Evolutionary conservation across 2,113 vertebrate genomes (phyloP), one percentile per base, ranked within the genome.

Genomic region (Prolemur simus): DNA sequence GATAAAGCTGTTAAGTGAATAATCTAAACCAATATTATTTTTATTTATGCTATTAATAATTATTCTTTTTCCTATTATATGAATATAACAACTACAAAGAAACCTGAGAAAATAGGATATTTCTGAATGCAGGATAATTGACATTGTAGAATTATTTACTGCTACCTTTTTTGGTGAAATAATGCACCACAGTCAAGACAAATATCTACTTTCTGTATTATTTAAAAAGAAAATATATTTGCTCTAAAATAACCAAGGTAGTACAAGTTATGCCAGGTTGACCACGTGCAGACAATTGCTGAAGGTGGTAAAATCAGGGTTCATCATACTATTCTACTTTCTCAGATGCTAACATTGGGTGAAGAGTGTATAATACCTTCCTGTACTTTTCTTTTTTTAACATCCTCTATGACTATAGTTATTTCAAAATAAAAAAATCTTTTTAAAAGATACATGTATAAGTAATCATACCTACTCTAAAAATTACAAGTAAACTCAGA

Each of bases 401-500:
- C 37, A 60, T 71, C 52, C 56, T 71, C 58, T 49, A 89, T 14
- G 14, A 89, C 58, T 95, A 2, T 45, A 74, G 37, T 92, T 52
- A 89, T 73, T 90, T 76, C 56, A 29, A 74, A 83, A 90, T 52
- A 20, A 37, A 68, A 68, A 69, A 69, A 69, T 27, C 9, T 63
- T 63, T 63, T 5, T 29, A 63, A 63, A 63, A 63, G 60, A 29
- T 63, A 63, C 5, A 2, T 20, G 13, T 54, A 1, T 58, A 13
- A 84, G 32, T 60, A 87, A 82, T 58, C 68, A n/a, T 37, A 78
- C 23, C 32, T 91, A 34, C 42, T 82, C 74, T 68, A 66, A 77
- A 97, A 94, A 91, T 34, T 47, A 32, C 84, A 91, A 84, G 39
- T 47, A 94, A 90, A 84, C 27, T 89, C 68, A 56, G 2, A 58